Conservation (phyloP, 2,113 vertebrate species). For the Montifringilla adamsi region DNA sequence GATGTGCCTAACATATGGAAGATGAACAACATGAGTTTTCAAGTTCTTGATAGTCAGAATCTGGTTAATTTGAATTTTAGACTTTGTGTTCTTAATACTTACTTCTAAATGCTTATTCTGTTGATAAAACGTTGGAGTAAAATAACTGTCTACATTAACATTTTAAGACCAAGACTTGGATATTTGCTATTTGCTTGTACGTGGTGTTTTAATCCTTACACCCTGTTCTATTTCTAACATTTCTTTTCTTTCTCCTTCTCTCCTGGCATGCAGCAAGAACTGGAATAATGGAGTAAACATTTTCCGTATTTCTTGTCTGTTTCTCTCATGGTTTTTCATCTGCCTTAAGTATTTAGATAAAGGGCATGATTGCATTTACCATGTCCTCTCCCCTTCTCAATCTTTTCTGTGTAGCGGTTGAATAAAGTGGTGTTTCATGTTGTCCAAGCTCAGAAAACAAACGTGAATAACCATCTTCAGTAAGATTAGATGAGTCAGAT, state of each 20-base stretch:
- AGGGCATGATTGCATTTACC: conserved; percentile 12
- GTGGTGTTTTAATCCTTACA: not conserved
- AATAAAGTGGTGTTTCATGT: not conserved
- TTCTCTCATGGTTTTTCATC: not conserved
- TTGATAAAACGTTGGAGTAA: not conserved
- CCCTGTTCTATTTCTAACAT: conserved; percentile 65
- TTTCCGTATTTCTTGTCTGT: conserved; percentile 61
- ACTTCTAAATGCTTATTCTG: not conserved
- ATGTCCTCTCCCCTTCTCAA: not conserved
- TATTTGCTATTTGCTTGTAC: not conserved
- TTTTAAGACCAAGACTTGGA: not conserved
- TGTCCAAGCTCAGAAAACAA: not conserved
- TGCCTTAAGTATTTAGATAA: conserved; percentile 34
- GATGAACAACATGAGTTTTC: not conserved
- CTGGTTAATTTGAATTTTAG: not conserved
- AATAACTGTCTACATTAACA: not conserved
- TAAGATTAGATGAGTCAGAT: not conserved
- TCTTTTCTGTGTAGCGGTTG: not conserved
- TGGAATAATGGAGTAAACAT: conserved; percentile 80
- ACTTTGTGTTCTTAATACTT: not conserved
- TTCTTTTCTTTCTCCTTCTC: conserved; percentile 71
- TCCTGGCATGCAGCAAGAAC: conserved; percentile 83
- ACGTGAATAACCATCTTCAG: not conserved
- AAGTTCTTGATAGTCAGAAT: not conserved
- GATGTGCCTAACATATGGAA: not conserved